Evolutionary conservation across 2,113 vertebrate species (phyloP), one percentile per base, ranked within the genome.

Genomic region (Psilopogon haemacephalus): DNA sequence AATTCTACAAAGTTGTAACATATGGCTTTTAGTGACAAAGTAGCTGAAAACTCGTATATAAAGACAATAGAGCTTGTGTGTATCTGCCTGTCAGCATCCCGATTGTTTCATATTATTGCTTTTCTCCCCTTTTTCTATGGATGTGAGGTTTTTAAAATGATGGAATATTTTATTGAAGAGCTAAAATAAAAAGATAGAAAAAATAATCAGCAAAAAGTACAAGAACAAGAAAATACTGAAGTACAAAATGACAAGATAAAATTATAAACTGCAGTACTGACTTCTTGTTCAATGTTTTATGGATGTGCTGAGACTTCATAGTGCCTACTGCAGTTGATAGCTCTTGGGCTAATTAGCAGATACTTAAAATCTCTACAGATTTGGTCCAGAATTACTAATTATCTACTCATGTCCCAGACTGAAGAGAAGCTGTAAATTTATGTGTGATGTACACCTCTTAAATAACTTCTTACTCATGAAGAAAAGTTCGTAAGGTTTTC

Each of bases 281-380:
- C 20, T 79, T 93, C 68, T 85, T 63, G 64, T 72, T 63, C 38
- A 19, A 30, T 48, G 54, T 93, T 87, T 91, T 79, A 83, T 87
- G 67, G 71, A 79, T 93, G 35, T 62, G 27, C 18, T 73, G 59
- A 79, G 55, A 62, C 33, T 85, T 88, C 71, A 56, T 54, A 80
- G 27, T 71, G 30, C 83, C 60, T 93, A 81, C 46, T 76, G 64
- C 44, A 84, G 82, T 92, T 82, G 78, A 62, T 59, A 82, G 63
- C 55, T 89, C 56, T 56, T 74, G 33, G 68, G 8, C 40, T 95
- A 84, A 86, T 95, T 87, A 94, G n/a, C 35, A 85, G 84, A 69
- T 85, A 26, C 62, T 86, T 77, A 86, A 92, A 84, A 71, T 75
- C 71, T 86, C 71, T 73, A 26, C 79, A 76, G 71, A 50, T 87